phyloP scores from a whole-genome alignment of 2,888 invertebrate genomes.

The Cyaniris semiargus region DNA sequence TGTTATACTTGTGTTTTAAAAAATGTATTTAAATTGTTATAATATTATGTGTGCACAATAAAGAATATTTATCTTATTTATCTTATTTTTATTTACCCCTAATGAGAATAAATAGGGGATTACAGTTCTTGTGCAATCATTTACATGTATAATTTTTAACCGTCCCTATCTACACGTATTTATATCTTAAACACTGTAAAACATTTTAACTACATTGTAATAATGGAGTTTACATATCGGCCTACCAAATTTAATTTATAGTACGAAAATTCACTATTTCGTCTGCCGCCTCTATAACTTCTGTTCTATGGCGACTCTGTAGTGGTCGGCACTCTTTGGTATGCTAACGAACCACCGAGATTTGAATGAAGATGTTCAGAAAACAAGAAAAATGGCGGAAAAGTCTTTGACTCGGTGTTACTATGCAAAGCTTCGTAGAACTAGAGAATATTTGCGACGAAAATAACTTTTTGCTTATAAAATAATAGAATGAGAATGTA shows the following conservation, averaged over 20 bases:
- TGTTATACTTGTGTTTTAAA: too few species aligned
- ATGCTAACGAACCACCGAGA: slow-evolving; percentile 8
- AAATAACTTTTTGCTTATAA: neutral
- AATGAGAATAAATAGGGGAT: too few species aligned
- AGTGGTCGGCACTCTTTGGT: neutral
- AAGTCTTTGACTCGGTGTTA: neutral
- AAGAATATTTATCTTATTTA: too few species aligned
- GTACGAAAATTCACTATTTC: neutral
- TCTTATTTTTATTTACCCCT: too few species aligned
- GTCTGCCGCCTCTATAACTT: neutral
- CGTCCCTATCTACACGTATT: too few species aligned
- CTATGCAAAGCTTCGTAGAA: neutral
- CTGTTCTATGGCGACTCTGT: neutral
- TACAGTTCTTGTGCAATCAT: too few species aligned
- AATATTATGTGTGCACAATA: too few species aligned
- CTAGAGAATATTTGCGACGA: neutral
- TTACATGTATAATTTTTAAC: too few species aligned
- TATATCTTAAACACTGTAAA: too few species aligned
- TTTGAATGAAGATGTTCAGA: slow-evolving; percentile 17
- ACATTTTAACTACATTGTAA: neutral
- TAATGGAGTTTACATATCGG: neutral
- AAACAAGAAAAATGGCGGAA: slow-evolving; percentile 15
- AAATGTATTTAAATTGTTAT: too few species aligned
- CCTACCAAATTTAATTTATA: neutral
- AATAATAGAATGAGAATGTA: neutral